Evolutionary conservation across 2,113 vertebrate species (phyloP).

Genomic region (Gnathonemus longibarbis): DNA sequence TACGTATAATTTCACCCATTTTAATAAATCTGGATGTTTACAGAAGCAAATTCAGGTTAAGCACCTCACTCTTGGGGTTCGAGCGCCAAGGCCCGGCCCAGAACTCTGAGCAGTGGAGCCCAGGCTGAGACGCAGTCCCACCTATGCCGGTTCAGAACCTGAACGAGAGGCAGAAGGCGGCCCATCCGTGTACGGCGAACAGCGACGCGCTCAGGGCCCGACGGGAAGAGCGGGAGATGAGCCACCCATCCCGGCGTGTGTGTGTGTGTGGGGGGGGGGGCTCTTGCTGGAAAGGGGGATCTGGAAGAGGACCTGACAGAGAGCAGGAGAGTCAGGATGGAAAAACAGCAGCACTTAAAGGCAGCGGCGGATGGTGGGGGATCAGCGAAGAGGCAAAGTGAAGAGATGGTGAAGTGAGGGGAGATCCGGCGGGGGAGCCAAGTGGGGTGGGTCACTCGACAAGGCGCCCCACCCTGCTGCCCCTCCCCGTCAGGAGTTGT

Average conservation of each 20-base stretch:
- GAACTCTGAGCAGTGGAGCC: background rate
- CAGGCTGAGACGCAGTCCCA: too few relatives aligned
- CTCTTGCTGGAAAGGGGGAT: background rate
- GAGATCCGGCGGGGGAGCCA: conserved; percentile 47
- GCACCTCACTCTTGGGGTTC: background rate
- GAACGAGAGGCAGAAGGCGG: background rate
- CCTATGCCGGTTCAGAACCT: background rate
- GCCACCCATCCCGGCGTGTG: background rate
- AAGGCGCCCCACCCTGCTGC: conserved; percentile 57
- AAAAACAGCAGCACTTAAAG: background rate
- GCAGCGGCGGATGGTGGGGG: background rate
- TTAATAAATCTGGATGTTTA: background rate
- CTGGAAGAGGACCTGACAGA: background rate
- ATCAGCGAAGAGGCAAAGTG: background rate
- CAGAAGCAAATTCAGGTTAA: background rate
- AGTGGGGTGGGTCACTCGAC: conserved; percentile 59
- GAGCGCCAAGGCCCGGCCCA: background rate
- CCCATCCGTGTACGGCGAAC: background rate
- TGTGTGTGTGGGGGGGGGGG: background rate
- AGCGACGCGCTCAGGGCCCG: background rate
- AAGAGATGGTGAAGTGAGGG: conserved; percentile 16
- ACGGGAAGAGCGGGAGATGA: background rate
- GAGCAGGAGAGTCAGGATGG: background rate
- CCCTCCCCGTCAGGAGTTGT: conserved; percentile 35
- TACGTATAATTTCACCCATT: background rate